A percentile compares a stretch with the other conserved stretches of the same genome.
phyloP scores from a whole-genome alignment of 2,113 vertebrate genomes.

The Anolis sagrei region DNA sequence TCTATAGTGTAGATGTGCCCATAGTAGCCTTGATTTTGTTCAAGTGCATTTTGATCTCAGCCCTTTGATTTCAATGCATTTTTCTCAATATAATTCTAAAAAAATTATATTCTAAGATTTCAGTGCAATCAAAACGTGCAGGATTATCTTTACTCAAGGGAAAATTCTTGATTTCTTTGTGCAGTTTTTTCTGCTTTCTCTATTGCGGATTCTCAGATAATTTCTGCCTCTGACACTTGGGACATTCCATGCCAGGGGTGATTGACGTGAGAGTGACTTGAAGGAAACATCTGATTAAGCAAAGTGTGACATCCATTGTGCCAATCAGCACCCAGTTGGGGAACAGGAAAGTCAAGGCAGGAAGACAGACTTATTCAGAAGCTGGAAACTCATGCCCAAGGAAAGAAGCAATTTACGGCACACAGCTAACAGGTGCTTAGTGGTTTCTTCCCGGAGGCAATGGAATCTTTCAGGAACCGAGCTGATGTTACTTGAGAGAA shows the following conservation, averaged over 20 bases:
- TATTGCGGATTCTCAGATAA: not conserved
- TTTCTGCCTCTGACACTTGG: not conserved
- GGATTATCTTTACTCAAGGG: not conserved
- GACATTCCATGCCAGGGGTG: not conserved
- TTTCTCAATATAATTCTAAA: not conserved
- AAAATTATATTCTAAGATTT: not conserved
- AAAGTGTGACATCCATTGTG: not conserved
- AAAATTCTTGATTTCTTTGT: not conserved
- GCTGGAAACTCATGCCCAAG: not conserved
- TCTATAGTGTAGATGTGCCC: too few species aligned
- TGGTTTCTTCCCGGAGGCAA: slow-evolving; percentile 19
- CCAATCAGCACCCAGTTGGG: not conserved
- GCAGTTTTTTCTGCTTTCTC: not conserved
- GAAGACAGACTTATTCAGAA: not conserved
- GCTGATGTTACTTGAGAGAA: not conserved
- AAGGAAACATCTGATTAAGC: not conserved
- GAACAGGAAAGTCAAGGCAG: not conserved
- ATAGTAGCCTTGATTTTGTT: too few species aligned
- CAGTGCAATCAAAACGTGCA: not conserved
- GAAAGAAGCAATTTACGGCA: not conserved
- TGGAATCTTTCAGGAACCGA: not conserved
- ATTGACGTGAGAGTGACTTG: not conserved
- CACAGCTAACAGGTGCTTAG: not conserved
- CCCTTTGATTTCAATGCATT: too few species aligned
- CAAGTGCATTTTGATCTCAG: too few species aligned